Conservation (phyloP, 1,140 invertebrate species). For the Helicoverpa zea region DNA sequence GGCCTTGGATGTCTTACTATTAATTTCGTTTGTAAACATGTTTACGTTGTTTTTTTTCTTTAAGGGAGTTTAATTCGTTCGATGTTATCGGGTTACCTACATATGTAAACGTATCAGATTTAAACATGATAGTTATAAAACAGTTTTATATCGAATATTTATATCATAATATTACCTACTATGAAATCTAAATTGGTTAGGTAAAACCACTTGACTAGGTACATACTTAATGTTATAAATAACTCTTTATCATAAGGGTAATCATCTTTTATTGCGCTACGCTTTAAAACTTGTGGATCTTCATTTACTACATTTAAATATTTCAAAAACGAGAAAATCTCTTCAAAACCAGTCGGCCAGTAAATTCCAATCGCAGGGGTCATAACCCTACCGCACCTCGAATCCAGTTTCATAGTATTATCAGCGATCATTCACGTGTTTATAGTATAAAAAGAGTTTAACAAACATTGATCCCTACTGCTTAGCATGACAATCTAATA, state of each 20-base stretch:
- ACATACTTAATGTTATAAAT: too few relatives aligned
- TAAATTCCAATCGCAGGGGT: conserved; percentile 25
- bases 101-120: too few relatives aligned
- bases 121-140: neutral
- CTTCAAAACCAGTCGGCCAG: conserved; percentile 9
- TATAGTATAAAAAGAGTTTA: conserved; percentile 26
- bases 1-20: neutral
- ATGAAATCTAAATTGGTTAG: too few relatives aligned
- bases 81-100: neutral
- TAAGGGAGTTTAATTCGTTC: neutral
- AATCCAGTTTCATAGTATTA: conserved; percentile 27
- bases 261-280: too few relatives aligned
- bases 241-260: too few relatives aligned
- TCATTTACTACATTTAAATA: conserved; percentile 3
- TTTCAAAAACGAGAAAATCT: conserved; percentile 4
- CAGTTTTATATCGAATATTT: neutral
- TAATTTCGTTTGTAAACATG: conserved; percentile 1
- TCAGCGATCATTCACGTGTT: conserved; percentile 41
- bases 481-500: neutral
- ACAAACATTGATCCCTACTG: conserved; percentile 25
- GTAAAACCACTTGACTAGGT: too few relatives aligned
- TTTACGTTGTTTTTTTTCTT: neutral
- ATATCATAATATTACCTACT: too few relatives aligned
- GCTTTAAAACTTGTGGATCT: too few relatives aligned
- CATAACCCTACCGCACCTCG: conserved; percentile 34